Conservation (phyloP, 2,113 vertebrate genomes). For the Phoenicopterus ruber region DNA sequence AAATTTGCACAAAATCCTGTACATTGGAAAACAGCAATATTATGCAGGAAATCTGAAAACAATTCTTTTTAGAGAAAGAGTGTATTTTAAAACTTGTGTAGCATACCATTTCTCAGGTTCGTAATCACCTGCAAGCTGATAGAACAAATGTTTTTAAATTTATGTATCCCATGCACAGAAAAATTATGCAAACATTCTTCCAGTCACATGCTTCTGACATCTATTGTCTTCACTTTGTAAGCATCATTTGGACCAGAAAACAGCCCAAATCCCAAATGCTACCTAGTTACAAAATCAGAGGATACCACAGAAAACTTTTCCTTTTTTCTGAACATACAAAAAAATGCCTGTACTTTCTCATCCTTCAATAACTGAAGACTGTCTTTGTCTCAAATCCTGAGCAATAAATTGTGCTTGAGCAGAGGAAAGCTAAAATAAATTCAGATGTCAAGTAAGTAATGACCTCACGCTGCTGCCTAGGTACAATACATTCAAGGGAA, state of each 20-base stretch:
- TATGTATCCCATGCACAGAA: neutral
- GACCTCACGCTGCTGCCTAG: neutral
- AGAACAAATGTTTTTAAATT: neutral
- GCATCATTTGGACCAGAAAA: neutral
- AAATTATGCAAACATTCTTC: neutral
- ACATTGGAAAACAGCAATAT: neutral
- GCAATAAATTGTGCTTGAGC: neutral
- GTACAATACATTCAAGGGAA: neutral
- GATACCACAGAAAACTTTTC: neutral
- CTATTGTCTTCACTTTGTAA: constrained; percentile 13
- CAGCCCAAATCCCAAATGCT: neutral
- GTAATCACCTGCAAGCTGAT: neutral
- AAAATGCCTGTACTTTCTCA: neutral
- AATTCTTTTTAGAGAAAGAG: neutral
- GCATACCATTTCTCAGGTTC: neutral
- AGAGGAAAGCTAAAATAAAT: neutral
- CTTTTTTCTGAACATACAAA: neutral
- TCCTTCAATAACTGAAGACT: neutral
- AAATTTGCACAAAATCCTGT: neutral
- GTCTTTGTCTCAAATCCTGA: neutral
- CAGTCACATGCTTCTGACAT: neutral
- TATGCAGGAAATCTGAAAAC: neutral
- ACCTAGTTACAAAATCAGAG: constrained; percentile 1
- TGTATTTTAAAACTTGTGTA: neutral
- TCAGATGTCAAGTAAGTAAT: neutral